Conservation (phyloP, 2,113 vertebrate genomes). For the Perca schrenkii region DNA sequence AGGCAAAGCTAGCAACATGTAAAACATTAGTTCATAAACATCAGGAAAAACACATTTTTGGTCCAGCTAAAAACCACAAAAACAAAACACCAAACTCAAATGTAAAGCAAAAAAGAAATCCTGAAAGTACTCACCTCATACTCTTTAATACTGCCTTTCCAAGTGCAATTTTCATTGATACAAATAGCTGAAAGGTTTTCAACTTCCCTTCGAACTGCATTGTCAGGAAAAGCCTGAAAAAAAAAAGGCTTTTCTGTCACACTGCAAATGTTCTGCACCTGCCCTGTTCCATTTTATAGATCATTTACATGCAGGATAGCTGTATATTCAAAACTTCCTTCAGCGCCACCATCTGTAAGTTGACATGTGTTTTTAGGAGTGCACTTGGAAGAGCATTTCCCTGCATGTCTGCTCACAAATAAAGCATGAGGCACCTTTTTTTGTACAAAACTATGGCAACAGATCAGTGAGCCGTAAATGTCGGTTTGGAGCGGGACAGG, state of each 20-base stretch:
- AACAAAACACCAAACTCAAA: not conserved
- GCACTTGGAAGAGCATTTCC: not conserved
- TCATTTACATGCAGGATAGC: not conserved
- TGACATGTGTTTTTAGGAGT: not conserved
- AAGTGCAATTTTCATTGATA: slow-evolving; percentile 88
- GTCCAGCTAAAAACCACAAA: not conserved
- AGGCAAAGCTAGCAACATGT: not conserved
- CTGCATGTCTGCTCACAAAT: not conserved
- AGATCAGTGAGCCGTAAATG: slow-evolving; percentile 6
- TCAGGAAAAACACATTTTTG: not conserved
- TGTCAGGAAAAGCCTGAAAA: slow-evolving; percentile 94
- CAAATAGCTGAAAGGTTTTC: slow-evolving; percentile 92
- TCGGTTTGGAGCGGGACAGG: not conserved
- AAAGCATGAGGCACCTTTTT: slow-evolving; percentile 3
- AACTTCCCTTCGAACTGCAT: slow-evolving; percentile 95
- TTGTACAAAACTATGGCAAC: not conserved
- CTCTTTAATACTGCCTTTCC: slow-evolving; percentile 95
- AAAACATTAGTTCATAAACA: not conserved
- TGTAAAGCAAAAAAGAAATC: not conserved
- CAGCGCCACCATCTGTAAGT: not conserved
- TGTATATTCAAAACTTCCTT: not conserved
- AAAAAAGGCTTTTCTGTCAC: not conserved
- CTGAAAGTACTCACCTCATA: slow-evolving; percentile 88
- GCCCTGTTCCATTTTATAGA: not conserved
- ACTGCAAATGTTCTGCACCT: not conserved